phyloP scores from a whole-genome alignment of 2,888 invertebrate species.

The Himalopsyche anomala region DNA sequence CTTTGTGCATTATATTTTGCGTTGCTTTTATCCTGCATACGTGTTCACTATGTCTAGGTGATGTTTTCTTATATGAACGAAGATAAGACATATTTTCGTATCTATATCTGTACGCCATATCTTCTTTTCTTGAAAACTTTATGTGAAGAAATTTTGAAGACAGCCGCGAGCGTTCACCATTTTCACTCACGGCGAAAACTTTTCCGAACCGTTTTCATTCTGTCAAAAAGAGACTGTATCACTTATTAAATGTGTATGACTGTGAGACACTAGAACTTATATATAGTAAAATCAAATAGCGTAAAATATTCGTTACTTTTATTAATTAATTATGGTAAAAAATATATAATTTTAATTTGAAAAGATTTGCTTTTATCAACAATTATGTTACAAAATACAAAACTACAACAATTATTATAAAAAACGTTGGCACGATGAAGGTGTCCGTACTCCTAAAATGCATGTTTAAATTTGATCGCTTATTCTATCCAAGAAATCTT shows the following conservation, averaged over 20 bases:
- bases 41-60: not conserved
- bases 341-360: too few species aligned
- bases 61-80: slow-evolving; percentile 4
- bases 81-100: slow-evolving; percentile 34
- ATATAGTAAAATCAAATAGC: not conserved
- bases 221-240: slow-evolving; percentile 49
- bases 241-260: not conserved
- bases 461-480: not conserved
- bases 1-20: slow-evolving; percentile 40
- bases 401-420: too few species aligned
- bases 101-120: not conserved
- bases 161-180: slow-evolving; percentile 56
- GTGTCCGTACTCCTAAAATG: too few species aligned
- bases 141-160: slow-evolving; percentile 62
- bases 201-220: slow-evolving; percentile 62
- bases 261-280: not conserved
- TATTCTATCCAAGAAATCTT: slow-evolving; percentile 17
- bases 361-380: too few species aligned
- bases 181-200: slow-evolving; percentile 58
- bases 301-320: not conserved
- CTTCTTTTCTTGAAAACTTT: slow-evolving; percentile 57
- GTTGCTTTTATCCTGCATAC: slow-evolving; percentile 28
- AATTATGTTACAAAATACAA: too few species aligned
- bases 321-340: too few species aligned
- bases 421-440: too few species aligned